Evolutionary conservation across 2,888 invertebrate species (phyloP).

Genomic region (Anthrax anthrax): DNA sequence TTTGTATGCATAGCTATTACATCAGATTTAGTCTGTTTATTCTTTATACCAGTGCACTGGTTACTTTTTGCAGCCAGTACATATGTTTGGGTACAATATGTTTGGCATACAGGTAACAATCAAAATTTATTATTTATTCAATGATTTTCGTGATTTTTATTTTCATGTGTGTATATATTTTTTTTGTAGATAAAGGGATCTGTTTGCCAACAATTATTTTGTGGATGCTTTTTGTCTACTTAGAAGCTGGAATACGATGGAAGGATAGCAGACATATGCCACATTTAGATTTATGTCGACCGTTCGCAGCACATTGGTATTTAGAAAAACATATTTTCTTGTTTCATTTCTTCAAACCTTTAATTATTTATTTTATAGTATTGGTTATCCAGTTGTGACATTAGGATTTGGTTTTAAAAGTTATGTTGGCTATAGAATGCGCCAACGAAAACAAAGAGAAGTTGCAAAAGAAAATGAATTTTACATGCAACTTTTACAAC

Average conservation of each 20-base stretch:
- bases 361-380: slow-evolving; percentile 39
- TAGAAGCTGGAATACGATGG: slow-evolving; percentile 81
- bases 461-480: slow-evolving; percentile 92
- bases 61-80: slow-evolving; percentile 96
- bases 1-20: slow-evolving; percentile 96
- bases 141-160: slow-evolving; percentile 6
- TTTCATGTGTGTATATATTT: slow-evolving; percentile 21
- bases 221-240: slow-evolving; percentile 88
- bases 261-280: slow-evolving; percentile 70
- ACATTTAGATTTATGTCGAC: slow-evolving; percentile 80
- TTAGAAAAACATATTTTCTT: not conserved
- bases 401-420: slow-evolving; percentile 93
- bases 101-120: slow-evolving; percentile 82
- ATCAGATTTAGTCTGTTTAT: slow-evolving; percentile 96
- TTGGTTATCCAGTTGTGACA: slow-evolving; percentile 89
- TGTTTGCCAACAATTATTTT: slow-evolving; percentile 88
- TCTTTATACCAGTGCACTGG: slow-evolving; percentile 97
- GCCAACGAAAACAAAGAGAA: slow-evolving; percentile 80
- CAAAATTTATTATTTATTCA: not conserved
- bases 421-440: slow-evolving; percentile 78
- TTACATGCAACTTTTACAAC: slow-evolving; percentile 80
- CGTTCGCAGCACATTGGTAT: slow-evolving; percentile 91
- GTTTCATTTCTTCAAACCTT: not conserved
- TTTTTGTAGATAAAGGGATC: slow-evolving; percentile 63
- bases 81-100: slow-evolving; percentile 97